phyloP scores from a whole-genome alignment of 2,113 vertebrate genomes.

The Oncorhynchus tshawytscha region DNA sequence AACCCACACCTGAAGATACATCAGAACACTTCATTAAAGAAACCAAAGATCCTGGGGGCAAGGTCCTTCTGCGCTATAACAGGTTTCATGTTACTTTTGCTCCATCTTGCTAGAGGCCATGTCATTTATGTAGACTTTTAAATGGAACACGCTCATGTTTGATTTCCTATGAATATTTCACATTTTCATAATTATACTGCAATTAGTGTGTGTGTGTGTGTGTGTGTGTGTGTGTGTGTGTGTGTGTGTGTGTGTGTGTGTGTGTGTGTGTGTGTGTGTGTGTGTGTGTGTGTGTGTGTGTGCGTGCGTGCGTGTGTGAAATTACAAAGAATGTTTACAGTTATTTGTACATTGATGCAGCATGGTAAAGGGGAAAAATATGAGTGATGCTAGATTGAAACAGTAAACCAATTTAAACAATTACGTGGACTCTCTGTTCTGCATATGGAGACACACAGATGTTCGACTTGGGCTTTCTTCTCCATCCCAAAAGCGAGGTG shows the following conservation, averaged over 20 bases:
- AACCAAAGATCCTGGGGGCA: neutral
- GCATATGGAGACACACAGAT: conserved; percentile 27
- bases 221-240: too few relatives aligned
- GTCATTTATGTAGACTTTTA: conserved; percentile 1
- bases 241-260: too few relatives aligned
- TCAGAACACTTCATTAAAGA: neutral
- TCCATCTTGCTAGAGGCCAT: conserved; percentile 45
- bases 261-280: too few relatives aligned
- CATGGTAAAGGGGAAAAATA: conserved; percentile 34
- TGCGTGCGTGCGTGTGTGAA: too few relatives aligned
- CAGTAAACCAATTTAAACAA: conserved; percentile 38
- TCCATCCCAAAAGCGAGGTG: conserved; percentile 50
- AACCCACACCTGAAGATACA: neutral
- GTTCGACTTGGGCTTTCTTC: conserved; percentile 36
- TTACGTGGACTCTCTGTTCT: conserved; percentile 37
- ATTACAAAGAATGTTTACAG: too few relatives aligned
- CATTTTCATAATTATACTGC: conserved; percentile 49
- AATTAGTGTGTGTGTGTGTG: conserved; percentile 40
- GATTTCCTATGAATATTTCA: conserved; percentile 50
- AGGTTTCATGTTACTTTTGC: conserved; percentile 36
- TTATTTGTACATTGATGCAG: conserved; percentile 11
- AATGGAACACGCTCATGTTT: conserved; percentile 44
- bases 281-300: too few relatives aligned
- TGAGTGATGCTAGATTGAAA: conserved; percentile 1
- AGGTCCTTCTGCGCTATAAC: conserved; percentile 30